Base-by-base conservation (phyloP, 2,888 invertebrate genomes). In the Adineta ricciae region DNA sequence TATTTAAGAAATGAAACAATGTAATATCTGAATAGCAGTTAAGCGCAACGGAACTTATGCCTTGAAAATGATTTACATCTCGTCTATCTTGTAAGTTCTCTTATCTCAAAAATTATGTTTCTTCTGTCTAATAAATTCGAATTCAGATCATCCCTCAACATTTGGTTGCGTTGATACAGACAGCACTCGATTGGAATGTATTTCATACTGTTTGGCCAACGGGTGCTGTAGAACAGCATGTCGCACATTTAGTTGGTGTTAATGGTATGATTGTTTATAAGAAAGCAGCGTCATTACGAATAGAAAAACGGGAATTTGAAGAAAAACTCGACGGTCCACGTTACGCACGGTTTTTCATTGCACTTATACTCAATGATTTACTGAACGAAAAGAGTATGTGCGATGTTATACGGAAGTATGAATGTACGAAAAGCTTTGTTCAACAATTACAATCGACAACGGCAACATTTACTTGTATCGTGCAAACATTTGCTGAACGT, bases 381-480 rank as follows among this genome's bases (percentile, higher is more conserved):
- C 94, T 98, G 0, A 94, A 95, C 89, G 99, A 99, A 92, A 92
- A 94, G 50, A 93, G 96, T 7, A 92, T 99, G 84, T 92, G 92
- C 85, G 92, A 92, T 84, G 96, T 96, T 0, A 94, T 95, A n/a
- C 89, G 90, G 19, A 96, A 95, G 90, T 98, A 94, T 89, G 93
- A 93, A 88, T 95, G 95, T 88, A 93, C 94, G 85, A 93, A 96
- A 84, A 98, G 98, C 24, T 93, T 95, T 90, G 91, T 99, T 38
- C 98, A 99, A 91, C 94, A 95, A 86, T 92, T 99, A 49, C 98
- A 99, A 90, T 96, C 97, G 90, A 94, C 95, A 86, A 94, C 97
- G 1, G 94, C 97, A 54, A 96, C 96, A 54, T 97, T 97, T 92
- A 96, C 97, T 85, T 97, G 96, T 85, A 97, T 97, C 94, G 95